These are phyloP conservation scores for Dicycla oo DNA, from an alignment of 2,888 invertebrate genomes.

Conservation along the genomic window DNA sequence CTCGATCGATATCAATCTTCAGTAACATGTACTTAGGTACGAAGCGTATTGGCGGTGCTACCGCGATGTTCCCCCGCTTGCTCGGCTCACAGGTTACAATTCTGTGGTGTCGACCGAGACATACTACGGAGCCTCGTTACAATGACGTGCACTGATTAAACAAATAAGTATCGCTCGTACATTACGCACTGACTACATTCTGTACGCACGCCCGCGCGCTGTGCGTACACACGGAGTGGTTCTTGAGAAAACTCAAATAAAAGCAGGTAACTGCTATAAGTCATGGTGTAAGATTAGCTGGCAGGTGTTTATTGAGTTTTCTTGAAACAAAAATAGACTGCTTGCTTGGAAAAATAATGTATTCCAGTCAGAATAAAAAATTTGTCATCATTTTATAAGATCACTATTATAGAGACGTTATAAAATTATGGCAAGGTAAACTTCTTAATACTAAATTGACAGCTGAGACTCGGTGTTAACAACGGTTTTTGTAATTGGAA, in stretches of 20 bases:
- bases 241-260: conserved; percentile 4
- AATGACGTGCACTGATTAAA: conserved; percentile 70
- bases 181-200: conserved; percentile 60
- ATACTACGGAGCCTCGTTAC: conserved; percentile 47
- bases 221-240: conserved; percentile 66
- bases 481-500: neutral
- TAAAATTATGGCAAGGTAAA: neutral
- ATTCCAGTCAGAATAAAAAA: neutral
- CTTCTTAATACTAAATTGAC: neutral
- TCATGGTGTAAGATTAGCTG: neutral
- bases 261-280: too few relatives aligned
- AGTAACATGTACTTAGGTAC: neutral
- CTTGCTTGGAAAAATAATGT: neutral
- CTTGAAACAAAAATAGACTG: neutral
- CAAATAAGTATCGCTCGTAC: conserved; percentile 70
- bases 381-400: conserved; percentile 1
- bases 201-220: conserved; percentile 61
- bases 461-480: neutral
- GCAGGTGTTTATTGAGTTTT: neutral
- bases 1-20: neutral
- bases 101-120: conserved; percentile 50
- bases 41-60: neutral
- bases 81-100: conserved; percentile 9
- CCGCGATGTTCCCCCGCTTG: neutral
- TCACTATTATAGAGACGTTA: too few relatives aligned